A percentile compares a stretch with the other conserved stretches of the same genome.
These are phyloP conservation scores for Spinus olivaceus DNA, from an alignment of 2,797 vertebrate genomes.

Conservation along the genomic window DNA sequence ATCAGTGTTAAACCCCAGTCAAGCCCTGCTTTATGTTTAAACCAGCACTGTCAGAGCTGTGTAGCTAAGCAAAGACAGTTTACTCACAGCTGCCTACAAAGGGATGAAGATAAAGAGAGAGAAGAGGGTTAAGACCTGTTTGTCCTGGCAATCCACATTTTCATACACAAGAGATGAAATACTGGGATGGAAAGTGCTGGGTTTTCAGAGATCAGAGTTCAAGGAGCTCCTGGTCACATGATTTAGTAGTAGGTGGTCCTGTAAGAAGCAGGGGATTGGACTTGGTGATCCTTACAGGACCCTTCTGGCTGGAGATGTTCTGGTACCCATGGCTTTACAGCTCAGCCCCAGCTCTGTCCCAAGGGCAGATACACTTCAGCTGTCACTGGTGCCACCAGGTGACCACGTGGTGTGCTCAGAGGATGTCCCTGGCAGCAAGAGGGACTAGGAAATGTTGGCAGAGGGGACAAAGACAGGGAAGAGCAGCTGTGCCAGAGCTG, in stretches of 20 bases:
- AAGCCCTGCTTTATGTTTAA: background rate
- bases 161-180: background rate
- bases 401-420: background rate
- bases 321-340: background rate
- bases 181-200: background rate
- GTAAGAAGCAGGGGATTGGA: background rate
- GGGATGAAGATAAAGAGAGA: background rate
- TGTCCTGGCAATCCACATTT: background rate
- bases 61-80: background rate
- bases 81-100: background rate
- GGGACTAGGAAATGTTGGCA: background rate
- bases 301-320: background rate
- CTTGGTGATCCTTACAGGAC: background rate
- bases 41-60: background rate
- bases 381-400: background rate
- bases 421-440: rapidly evolving
- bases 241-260: background rate
- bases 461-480: background rate
- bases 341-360: background rate
- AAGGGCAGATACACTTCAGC: background rate
- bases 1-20: background rate
- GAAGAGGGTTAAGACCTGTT: rapidly evolving
- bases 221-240: background rate
- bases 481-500: background rate
- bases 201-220: background rate